Percentiles rank a stretch among this genome's conserved stretches.
Conservation (phyloP, 35 echinoderm and acorn worm species). For the Diadema setosum region DNA sequence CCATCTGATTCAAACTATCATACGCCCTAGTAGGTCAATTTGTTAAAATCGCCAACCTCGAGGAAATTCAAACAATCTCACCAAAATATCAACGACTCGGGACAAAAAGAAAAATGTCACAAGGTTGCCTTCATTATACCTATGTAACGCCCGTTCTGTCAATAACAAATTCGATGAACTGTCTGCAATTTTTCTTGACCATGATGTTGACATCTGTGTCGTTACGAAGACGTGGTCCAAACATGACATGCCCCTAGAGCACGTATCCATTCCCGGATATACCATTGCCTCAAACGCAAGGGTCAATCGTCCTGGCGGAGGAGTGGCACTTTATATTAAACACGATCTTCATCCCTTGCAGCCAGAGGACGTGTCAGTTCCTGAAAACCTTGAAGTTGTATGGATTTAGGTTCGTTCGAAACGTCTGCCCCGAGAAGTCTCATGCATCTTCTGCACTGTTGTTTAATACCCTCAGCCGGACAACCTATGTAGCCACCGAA, state of each 20-base stretch:
- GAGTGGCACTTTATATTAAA: not conserved
- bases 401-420: not conserved
- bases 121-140: too few species aligned
- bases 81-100: too few species aligned
- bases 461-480: not conserved
- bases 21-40: too few species aligned
- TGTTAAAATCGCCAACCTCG: too few species aligned
- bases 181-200: not conserved
- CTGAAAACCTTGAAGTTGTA: slow-evolving; percentile 6
- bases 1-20: too few species aligned
- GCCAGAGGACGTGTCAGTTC: not conserved
- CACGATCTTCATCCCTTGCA: not conserved
- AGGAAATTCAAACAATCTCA: too few species aligned
- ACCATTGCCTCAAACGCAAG: not conserved
- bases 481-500: too few species aligned
- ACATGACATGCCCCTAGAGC: not conserved
- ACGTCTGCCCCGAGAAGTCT: not conserved
- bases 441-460: not conserved
- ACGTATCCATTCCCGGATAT: not conserved
- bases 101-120: too few species aligned
- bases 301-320: not conserved
- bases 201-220: not conserved
- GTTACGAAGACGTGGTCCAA: not conserved
- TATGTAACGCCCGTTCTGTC: not conserved
- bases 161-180: not conserved